Conservation (phyloP, 2,113 vertebrate genomes). For the Gymnarchus niloticus region DNA sequence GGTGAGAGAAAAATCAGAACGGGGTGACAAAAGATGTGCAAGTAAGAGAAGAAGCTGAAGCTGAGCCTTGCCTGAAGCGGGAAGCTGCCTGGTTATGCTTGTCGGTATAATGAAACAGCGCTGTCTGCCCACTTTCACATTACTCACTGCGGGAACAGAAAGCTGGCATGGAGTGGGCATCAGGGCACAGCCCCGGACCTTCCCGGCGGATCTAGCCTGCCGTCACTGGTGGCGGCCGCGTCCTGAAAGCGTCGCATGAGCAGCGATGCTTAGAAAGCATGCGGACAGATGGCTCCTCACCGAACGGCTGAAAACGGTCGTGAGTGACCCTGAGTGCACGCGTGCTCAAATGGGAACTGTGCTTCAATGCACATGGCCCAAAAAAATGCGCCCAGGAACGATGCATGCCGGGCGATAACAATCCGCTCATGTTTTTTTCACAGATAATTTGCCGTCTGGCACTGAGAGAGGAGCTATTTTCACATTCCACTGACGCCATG, state of each 20-base stretch:
- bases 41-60: too few relatives aligned
- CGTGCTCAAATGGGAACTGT: not conserved
- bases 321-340: not conserved
- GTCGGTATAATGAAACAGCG: not conserved
- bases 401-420: not conserved
- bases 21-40: not conserved
- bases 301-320: not conserved
- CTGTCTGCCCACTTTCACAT: not conserved
- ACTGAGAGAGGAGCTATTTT: not conserved
- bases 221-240: not conserved
- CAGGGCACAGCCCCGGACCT: not conserved
- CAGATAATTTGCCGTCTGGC: not conserved
- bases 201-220: not conserved
- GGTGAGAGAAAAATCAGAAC: not conserved
- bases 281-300: not conserved
- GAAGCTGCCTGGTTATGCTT: too few relatives aligned
- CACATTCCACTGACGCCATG: not conserved
- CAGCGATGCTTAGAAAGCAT: not conserved
- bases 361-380: not conserved
- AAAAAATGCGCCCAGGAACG: not conserved
- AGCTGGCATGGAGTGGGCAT: not conserved
- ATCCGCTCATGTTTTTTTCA: not conserved
- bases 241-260: not conserved
- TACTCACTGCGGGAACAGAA: not conserved
- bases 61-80: not conserved